Evolutionary conservation across 2,113 vertebrate genomes (phyloP).

Genomic region (Diadophis punctatus): DNA sequence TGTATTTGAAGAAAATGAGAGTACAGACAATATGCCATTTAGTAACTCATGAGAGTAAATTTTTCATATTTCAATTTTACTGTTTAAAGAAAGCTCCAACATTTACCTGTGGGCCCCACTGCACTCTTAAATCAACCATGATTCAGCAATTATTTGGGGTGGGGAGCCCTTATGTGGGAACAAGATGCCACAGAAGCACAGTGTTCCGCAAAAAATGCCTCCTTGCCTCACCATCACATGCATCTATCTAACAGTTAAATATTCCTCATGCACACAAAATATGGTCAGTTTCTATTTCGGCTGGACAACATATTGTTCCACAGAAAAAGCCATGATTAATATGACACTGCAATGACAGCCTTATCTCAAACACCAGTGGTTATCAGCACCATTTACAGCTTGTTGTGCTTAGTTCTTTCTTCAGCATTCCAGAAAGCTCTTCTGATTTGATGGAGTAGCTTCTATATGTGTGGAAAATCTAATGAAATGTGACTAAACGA

Average conservation of each 20-base stretch:
- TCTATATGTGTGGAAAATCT: background rate
- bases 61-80: background rate
- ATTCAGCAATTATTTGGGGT: background rate
- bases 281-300: conserved; percentile 1
- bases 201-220: background rate
- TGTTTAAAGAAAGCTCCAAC: background rate
- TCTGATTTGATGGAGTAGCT: background rate
- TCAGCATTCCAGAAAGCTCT: background rate
- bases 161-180: background rate
- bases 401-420: background rate
- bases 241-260: background rate
- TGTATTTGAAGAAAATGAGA: background rate
- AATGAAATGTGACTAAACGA: background rate
- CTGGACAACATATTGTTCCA: background rate
- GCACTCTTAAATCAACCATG: background rate
- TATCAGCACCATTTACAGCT: conserved; percentile 1
- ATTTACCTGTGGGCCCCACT: background rate
- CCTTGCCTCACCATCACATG: background rate
- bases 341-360: background rate
- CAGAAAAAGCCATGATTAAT: background rate
- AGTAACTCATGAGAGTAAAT: background rate
- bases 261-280: background rate
- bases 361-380: background rate
- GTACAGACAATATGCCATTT: background rate
- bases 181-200: background rate